Evolutionary conservation across 2,113 vertebrate species (phyloP).

Genomic region (Aphyosemion australe): DNA sequence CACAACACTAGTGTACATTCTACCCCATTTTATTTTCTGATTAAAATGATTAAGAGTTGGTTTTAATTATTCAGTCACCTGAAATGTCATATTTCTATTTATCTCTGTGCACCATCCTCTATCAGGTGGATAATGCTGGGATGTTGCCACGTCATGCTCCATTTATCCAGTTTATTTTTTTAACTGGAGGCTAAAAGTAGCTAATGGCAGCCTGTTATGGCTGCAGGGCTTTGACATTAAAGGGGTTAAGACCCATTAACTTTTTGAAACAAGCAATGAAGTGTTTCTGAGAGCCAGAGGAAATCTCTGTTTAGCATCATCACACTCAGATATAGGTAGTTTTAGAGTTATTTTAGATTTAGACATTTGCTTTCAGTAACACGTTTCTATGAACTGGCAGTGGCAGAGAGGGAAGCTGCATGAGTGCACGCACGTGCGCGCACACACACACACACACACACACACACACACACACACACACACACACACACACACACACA

Average conservation of each 20-base stretch:
- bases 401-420: neutral
- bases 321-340: neutral
- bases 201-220: conserved; percentile 49
- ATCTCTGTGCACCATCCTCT: neutral
- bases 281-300: conserved; percentile 29
- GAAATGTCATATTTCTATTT: neutral
- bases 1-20: no score
- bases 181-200: conserved; percentile 23
- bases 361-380: neutral
- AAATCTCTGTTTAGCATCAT: conserved; percentile 2
- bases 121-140: conserved; percentile 28
- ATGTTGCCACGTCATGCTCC: conserved; percentile 32
- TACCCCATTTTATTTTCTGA: no score
- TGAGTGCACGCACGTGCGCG: no score
- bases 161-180: conserved; percentile 46
- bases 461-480: no score
- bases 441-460: no score
- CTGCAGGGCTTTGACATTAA: conserved; percentile 48
- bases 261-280: conserved; percentile 35
- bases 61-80: conserved; percentile 7
- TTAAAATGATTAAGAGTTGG: no score
- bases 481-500: no score
- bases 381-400: no score
- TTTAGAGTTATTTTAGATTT: neutral
- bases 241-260: conserved; percentile 50